phyloP scores from a whole-genome alignment of 2,888 invertebrate genomes.

The Tachina lurida region DNA sequence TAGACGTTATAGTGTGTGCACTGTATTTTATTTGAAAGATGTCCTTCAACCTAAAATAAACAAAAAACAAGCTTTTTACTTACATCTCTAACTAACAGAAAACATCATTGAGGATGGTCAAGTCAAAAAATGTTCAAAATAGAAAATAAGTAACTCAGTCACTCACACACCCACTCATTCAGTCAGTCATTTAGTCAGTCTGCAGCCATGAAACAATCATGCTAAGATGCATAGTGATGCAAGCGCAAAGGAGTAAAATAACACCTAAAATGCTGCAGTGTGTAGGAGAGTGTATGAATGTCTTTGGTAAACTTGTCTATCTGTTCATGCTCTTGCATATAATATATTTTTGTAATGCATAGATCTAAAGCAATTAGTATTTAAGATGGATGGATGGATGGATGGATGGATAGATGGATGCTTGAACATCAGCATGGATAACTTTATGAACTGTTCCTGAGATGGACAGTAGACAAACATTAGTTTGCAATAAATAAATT shows the following conservation, averaged over 20 bases:
- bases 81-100: conserved; percentile 62
- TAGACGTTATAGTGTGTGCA: conserved; percentile 39
- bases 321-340: neutral
- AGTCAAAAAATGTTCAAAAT: conserved; percentile 48
- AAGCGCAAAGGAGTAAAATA: conserved; percentile 32
- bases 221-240: conserved; percentile 18
- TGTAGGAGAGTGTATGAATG: conserved; percentile 18
- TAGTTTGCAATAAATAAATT: conserved; percentile 73
- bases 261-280: neutral
- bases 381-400: conserved; percentile 68
- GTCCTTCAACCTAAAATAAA: conserved; percentile 35
- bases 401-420: conserved; percentile 44
- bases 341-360: conserved; percentile 42
- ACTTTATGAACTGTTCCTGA: conserved; percentile 44
- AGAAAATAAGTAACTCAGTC: conserved; percentile 39
- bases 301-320: conserved; percentile 33
- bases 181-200: neutral
- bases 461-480: conserved; percentile 72
- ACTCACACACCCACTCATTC: neutral
- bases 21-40: conserved; percentile 51
- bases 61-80: conserved; percentile 42
- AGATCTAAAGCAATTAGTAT: conserved; percentile 71
- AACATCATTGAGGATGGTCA: conserved; percentile 70
- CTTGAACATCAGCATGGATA: conserved; percentile 46
- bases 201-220: conserved; percentile 11